Percentiles rank a stretch among this genome's conserved stretches.
Conservation (phyloP, 2,113 vertebrate species). For the Perca fluviatilis region DNA sequence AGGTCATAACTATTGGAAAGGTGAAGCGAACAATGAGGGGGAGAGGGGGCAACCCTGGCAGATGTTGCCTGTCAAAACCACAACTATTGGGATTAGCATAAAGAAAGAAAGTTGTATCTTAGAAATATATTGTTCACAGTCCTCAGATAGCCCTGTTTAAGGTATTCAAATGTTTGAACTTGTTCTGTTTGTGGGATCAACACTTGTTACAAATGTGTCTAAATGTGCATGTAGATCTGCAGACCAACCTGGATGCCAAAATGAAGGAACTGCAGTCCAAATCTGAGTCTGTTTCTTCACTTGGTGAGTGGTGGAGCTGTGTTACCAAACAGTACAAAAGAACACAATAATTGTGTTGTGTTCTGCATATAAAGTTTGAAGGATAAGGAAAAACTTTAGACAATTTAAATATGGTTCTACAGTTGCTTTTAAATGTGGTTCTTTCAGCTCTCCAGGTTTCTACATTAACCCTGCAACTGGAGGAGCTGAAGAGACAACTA, state of each 20-base stretch:
- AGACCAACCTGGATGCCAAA: constrained; percentile 49
- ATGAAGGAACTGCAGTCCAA: constrained; percentile 34
- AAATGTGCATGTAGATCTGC: constrained; percentile 39
- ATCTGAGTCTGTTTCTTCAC: constrained; percentile 38
- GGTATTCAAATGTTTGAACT: neutral
- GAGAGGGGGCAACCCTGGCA: neutral
- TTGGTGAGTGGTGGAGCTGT: constrained; percentile 46
- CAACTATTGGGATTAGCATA: neutral
- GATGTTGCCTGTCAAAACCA: neutral
- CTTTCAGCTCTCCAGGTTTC: constrained; percentile 67
- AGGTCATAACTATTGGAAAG: neutral
- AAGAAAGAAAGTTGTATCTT: neutral
- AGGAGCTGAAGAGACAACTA: constrained; percentile 37
- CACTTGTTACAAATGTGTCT: neutral
- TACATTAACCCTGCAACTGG: constrained; percentile 32
- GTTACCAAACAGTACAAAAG: neutral
- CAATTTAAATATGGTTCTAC: neutral
- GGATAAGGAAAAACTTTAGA: neutral
- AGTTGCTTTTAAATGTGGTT: neutral
- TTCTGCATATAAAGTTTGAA: neutral
- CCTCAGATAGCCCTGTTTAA: too few relatives aligned
- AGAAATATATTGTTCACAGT: neutral
- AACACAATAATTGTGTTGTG: neutral
- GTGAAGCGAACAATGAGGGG: neutral
- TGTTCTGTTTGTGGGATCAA: neutral